phyloP scores from a whole-genome alignment of 2,888 invertebrate genomes.

The Sesamia inferens region DNA sequence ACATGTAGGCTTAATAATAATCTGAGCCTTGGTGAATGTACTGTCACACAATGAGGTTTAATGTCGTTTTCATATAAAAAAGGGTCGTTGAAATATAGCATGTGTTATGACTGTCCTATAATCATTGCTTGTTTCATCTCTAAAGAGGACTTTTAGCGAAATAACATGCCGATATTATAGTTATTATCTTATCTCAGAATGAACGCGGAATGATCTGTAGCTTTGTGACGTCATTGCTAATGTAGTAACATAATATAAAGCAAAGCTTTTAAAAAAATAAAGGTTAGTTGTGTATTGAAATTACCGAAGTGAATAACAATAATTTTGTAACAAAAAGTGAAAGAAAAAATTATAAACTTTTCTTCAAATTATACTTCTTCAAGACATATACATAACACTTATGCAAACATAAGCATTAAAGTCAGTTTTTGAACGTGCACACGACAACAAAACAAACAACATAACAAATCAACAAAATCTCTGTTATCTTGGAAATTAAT shows the following conservation, averaged over 20 bases:
- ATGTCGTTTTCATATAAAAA: background rate
- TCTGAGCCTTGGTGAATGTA: too few species aligned
- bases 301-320: background rate
- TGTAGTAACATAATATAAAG: constrained; percentile 8
- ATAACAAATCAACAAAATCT: background rate
- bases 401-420: background rate
- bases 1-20: too few species aligned
- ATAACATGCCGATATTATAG: constrained; percentile 8
- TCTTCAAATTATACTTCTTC: background rate
- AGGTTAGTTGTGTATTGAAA: background rate
- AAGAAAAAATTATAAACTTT: accelerated
- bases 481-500: too few species aligned
- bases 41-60: too few species aligned
- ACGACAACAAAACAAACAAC: too few species aligned
- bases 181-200: constrained; percentile 27
- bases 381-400: background rate
- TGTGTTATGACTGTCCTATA: background rate
- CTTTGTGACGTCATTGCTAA: constrained; percentile 10
- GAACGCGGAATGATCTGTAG: background rate
- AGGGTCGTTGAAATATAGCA: background rate
- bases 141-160: background rate
- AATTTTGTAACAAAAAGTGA: too few species aligned
- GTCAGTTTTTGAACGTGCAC: too few species aligned
- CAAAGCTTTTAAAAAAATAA: background rate
- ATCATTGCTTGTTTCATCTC: background rate